These are phyloP conservation scores for Bombus huntii DNA, from an alignment of 1,140 invertebrate species.

Conservation along the genomic window DNA sequence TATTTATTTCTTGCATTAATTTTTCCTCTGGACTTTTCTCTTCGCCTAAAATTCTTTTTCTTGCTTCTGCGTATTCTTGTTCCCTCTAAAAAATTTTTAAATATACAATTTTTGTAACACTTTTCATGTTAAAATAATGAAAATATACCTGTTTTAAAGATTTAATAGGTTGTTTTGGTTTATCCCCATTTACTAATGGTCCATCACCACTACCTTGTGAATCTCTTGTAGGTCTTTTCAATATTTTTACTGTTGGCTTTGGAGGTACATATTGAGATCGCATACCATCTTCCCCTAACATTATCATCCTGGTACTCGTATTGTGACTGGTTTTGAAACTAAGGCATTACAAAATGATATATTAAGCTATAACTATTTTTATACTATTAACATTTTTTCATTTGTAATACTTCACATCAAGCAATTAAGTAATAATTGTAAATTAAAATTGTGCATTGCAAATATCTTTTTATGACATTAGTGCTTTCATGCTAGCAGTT, in stretches of 20 bases:
- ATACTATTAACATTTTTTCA: background rate
- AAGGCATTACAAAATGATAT: conserved; percentile 45
- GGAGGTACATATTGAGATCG: conserved; percentile 85
- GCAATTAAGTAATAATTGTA: background rate
- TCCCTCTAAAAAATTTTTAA: conserved; percentile 84
- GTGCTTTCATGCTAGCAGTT: background rate
- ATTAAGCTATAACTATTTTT: background rate
- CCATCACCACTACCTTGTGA: conserved; percentile 79
- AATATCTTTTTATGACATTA: background rate
- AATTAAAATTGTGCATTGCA: background rate
- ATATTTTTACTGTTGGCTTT: conserved; percentile 91
- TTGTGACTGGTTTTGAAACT: conserved; percentile 70
- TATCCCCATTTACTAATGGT: conserved; percentile 85
- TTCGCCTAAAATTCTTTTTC: conserved; percentile 91
- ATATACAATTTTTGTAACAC: background rate
- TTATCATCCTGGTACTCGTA: conserved; percentile 77
- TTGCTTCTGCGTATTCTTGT: conserved; percentile 93
- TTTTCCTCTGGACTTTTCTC: conserved; percentile 89
- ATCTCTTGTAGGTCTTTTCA: conserved; percentile 87
- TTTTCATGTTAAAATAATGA: background rate
- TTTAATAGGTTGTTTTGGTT: conserved; percentile 90
- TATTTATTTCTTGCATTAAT: conserved; percentile 85
- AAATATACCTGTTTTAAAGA: conserved; percentile 88
- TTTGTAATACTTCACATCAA: background rate
- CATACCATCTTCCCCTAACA: conserved; percentile 78